Evolutionary conservation across 2,797 vertebrate species (phyloP).

Genomic region (Gastrophryne carolinensis): DNA sequence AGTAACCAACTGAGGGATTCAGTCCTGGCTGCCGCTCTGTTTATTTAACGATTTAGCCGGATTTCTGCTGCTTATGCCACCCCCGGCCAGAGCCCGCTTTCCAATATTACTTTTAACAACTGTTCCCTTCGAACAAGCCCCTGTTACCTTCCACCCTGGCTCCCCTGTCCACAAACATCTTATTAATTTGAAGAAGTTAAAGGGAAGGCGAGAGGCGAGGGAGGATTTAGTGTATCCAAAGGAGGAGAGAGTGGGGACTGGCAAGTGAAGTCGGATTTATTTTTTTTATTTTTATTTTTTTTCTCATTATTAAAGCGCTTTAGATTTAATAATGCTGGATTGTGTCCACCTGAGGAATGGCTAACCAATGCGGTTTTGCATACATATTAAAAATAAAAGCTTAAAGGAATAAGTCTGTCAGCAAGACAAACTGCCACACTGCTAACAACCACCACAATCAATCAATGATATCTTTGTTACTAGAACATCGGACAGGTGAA

Average conservation of each 20-base stretch:
- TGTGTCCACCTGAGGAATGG: slow-evolving; percentile 81
- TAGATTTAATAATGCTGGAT: slow-evolving; percentile 89
- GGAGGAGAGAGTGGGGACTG: slow-evolving; percentile 61
- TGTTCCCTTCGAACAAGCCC: slow-evolving; percentile 70
- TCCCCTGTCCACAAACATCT: slow-evolving; percentile 70
- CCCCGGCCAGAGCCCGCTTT: slow-evolving; percentile 73
- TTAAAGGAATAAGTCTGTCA: slow-evolving; percentile 55
- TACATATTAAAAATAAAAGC: slow-evolving; percentile 77
- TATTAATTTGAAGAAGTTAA: slow-evolving; percentile 94
- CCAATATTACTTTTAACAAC: slow-evolving; percentile 91
- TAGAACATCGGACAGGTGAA: neutral
- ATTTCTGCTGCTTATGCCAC: slow-evolving; percentile 83
- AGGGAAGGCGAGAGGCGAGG: slow-evolving; percentile 64
- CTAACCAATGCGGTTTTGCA: slow-evolving; percentile 79
- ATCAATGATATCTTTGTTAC: no score
- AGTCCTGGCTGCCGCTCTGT: slow-evolving; percentile 87
- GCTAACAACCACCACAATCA: no score
- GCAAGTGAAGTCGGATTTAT: slow-evolving; percentile 1
- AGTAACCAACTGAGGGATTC: slow-evolving; percentile 90
- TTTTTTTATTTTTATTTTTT: slow-evolving; percentile 51
- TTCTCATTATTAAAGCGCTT: slow-evolving; percentile 98
- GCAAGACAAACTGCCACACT: neutral
- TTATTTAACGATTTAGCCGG: slow-evolving; percentile 97
- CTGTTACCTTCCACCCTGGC: slow-evolving; percentile 12
- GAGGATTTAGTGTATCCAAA: slow-evolving; percentile 45